Percentiles rank a stretch among this genome's conserved stretches.
Conservation (phyloP, 1,140 invertebrate genomes). For the Achroia grisella region DNA sequence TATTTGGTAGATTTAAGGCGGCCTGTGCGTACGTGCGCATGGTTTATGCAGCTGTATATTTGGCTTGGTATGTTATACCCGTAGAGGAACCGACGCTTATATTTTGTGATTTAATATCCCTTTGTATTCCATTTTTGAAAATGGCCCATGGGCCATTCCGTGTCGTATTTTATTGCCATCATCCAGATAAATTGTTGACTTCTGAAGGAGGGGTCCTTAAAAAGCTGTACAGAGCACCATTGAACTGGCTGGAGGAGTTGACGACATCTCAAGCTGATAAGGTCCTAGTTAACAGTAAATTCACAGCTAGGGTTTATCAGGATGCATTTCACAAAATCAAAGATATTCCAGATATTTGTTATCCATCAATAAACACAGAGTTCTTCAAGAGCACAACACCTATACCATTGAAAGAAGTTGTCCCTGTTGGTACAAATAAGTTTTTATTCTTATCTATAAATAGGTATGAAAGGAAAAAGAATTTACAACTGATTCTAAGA, state of each 20-base stretch:
- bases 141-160: conserved; percentile 76
- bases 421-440: conserved; percentile 67
- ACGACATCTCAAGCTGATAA: conserved; percentile 91
- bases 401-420: conserved; percentile 67
- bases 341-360: conserved; percentile 86
- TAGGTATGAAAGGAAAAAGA: conserved; percentile 98
- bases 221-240: conserved; percentile 87
- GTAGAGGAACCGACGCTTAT: conserved; percentile 84
- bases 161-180: conserved; percentile 98
- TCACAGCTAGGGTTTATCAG: conserved; percentile 89
- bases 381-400: conserved; percentile 79
- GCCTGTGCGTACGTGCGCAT: conserved; percentile 96
- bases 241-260: conserved; percentile 94
- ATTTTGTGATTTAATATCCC: conserved; percentile 94
- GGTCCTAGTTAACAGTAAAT: conserved; percentile 96
- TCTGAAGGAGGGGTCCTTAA: conserved; percentile 80
- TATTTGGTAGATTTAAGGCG: conserved; percentile 91
- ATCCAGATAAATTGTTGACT: conserved; percentile 94
- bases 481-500: conserved; percentile 88
- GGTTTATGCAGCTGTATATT: conserved; percentile 85
- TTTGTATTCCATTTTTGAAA: conserved; percentile 88
- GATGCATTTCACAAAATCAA: conserved; percentile 86
- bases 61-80: conserved; percentile 72
- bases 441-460: conserved; percentile 95
- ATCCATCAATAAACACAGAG: conserved; percentile 93